Percentiles rank a stretch among this genome's conserved stretches.
phyloP scores from a whole-genome alignment of 2,888 invertebrate genomes.

The Drosophila barbarae region DNA sequence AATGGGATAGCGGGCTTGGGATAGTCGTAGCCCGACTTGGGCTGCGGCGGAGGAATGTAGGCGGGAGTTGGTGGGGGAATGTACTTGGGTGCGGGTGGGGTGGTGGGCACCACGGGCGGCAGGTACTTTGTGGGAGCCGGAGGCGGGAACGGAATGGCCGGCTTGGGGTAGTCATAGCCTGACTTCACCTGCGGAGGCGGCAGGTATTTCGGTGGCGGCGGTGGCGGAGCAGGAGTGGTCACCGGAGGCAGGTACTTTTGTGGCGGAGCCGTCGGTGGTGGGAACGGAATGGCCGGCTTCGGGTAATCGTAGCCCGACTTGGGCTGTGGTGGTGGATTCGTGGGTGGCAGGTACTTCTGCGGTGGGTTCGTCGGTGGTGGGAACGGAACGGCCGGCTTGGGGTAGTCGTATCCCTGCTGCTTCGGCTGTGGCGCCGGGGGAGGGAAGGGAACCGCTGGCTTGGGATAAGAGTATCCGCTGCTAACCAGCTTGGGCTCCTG shows the following conservation, averaged over 20 bases:
- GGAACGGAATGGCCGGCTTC: slow-evolving; percentile 53
- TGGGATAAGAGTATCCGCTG: slow-evolving; percentile 63
- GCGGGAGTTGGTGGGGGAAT: slow-evolving; percentile 48
- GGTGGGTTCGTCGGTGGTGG: slow-evolving; percentile 39
- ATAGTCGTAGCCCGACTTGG: slow-evolving; percentile 41
- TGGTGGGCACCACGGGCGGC: slow-evolving; percentile 34
- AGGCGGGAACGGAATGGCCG: slow-evolving; percentile 53
- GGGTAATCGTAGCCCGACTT: slow-evolving; percentile 38
- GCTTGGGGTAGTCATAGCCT: slow-evolving; percentile 62
- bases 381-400: slow-evolving; percentile 60
- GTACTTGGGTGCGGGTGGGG: slow-evolving; percentile 39
- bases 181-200: slow-evolving; percentile 37
- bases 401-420: slow-evolving; percentile 61
- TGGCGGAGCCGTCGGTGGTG: slow-evolving; percentile 49
- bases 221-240: slow-evolving; percentile 33
- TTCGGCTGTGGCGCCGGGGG: slow-evolving; percentile 34
- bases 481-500: slow-evolving; percentile 49
- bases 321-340: slow-evolving; percentile 27
- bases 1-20: slow-evolving; percentile 47
- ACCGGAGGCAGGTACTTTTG: slow-evolving; percentile 38
- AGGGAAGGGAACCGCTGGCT: slow-evolving; percentile 46
- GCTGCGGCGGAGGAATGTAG: slow-evolving; percentile 42
- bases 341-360: slow-evolving; percentile 16
- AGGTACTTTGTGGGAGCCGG: slow-evolving; percentile 46
- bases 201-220: slow-evolving; percentile 38